Evolutionary conservation across 2,888 invertebrate genomes (phyloP), one percentile per base, ranked within the genome.

Genomic region (Ectemnius cavifrons): DNA sequence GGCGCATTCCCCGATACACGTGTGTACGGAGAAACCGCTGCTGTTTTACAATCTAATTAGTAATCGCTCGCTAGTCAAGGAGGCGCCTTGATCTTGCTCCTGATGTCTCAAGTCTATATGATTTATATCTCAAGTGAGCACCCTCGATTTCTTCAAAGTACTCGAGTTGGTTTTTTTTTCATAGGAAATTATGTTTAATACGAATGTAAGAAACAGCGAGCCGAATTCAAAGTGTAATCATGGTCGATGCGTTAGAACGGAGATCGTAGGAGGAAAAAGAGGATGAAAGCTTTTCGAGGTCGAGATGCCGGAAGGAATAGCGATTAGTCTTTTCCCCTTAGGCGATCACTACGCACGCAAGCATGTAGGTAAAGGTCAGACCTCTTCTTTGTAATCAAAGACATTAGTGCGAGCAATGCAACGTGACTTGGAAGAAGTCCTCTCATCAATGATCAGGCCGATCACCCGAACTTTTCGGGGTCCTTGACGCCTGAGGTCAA

Each of bases 301-400:
- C 67, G 56, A 65, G 73, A 60, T 69, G 75, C 78, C 78, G 78
- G 70, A 80, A 73, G 61, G 78, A 80, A 80, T 80, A 66, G 58
- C 69, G 65, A 80, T 80, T 28, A 71, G 75, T 71, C 76, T 77
- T 77, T 77, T 77, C 76, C 76, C 76, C 75, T 61, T 75, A 74
- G 74, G 63, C 75, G 74, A 67, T 64, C 63, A 67, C 63, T 62
- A 62, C 65, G 27, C 59, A 49, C 63, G 60, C 62, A 63, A 63
- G 37, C 60, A 76, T 69, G 65, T 76, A 63, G 75, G 74, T 76
- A 76, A 76, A 76, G 75, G 75, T 76, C 75, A 69, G 69, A 76
- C 74, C 73, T 69, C 75, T 66, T 70, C 69, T 69, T 69, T 74
- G 69, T 74, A 18, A 20, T 4, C 58, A 2, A 8, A 14, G 20